Evolutionary conservation across 2,797 vertebrate species (phyloP).

Genomic region (Diglossa cyanea): DNA sequence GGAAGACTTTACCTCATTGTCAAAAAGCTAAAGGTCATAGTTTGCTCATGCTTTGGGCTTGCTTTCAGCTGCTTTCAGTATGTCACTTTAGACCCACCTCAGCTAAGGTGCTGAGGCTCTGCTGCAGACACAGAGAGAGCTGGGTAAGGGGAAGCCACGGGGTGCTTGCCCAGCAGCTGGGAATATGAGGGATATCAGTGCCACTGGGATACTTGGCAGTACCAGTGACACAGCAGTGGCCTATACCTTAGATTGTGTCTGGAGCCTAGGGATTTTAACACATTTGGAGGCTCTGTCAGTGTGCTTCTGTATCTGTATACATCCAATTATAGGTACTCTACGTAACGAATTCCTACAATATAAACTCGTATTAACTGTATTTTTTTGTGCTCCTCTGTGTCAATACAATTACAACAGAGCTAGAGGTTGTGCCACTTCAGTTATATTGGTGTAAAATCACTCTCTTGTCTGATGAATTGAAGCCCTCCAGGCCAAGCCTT

Average conservation of each 20-base stretch:
- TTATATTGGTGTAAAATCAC: not conserved
- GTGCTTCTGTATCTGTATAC: not conserved
- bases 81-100: not conserved
- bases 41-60: constrained; percentile 37
- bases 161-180: not conserved
- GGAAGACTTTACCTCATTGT: constrained; percentile 52
- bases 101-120: not conserved
- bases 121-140: not conserved
- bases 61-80: constrained; percentile 41
- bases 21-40: not conserved
- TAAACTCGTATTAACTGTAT: not conserved
- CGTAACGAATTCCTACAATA: not conserved
- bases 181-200: not conserved
- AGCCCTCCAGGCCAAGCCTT: not conserved
- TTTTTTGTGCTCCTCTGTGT: not conserved
- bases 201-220: not conserved
- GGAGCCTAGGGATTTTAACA: not conserved
- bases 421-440: not conserved
- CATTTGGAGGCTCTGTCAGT: not conserved
- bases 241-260: not conserved
- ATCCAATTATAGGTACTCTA: not conserved
- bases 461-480: not conserved
- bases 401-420: not conserved
- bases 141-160: fast-evolving
- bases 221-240: not conserved